phyloP scores from a whole-genome alignment of 2,797 vertebrate genomes.

The Epinephelus malabaricus region DNA sequence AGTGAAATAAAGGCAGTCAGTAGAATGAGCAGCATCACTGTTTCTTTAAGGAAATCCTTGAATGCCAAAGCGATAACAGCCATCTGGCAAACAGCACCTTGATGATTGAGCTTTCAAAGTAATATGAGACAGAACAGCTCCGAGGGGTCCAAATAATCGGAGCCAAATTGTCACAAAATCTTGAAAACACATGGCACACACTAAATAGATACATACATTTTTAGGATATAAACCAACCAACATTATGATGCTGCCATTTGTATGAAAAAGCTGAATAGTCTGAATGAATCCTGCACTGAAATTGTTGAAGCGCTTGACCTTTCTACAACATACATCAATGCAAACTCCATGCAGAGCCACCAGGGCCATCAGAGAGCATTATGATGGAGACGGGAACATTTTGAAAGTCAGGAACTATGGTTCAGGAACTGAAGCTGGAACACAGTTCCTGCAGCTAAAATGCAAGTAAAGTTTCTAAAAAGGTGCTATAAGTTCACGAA shows the following conservation, averaged over 20 bases:
- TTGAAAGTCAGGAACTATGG: background rate
- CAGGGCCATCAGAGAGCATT: background rate
- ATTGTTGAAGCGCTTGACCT: background rate
- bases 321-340: background rate
- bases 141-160: conserved; percentile 4
- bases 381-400: background rate
- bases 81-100: background rate
- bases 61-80: background rate
- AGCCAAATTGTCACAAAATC: background rate
- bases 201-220: background rate
- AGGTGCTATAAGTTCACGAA: background rate
- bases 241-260: background rate
- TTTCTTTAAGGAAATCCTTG: background rate
- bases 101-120: background rate
- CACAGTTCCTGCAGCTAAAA: background rate
- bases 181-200: background rate
- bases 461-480: background rate
- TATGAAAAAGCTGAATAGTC: background rate
- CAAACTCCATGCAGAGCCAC: background rate
- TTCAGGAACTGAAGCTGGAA: background rate
- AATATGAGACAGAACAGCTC: background rate
- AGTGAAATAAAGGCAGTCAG: background rate
- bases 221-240: background rate
- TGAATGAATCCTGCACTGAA: background rate
- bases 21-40: background rate